Evolutionary conservation across 2,888 invertebrate genomes (phyloP).

Genomic region (Panopea generosa): DNA sequence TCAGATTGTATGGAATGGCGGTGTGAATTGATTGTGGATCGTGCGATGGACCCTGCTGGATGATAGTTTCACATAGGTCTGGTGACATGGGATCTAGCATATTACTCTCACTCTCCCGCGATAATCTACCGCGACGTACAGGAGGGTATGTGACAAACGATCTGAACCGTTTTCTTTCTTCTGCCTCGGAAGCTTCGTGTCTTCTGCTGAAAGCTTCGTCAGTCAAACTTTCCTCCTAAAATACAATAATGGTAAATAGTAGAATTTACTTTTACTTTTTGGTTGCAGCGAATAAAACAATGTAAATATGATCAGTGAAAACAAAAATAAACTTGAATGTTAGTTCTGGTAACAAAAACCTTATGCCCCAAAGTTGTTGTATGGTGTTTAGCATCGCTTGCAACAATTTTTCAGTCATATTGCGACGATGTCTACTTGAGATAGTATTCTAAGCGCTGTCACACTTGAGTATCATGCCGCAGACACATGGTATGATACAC

Average conservation of each 20-base stretch:
- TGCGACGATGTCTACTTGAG: too few species aligned
- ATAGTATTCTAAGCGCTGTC: too few species aligned
- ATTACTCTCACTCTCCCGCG: constrained; percentile 71
- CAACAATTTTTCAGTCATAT: too few species aligned
- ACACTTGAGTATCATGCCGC: too few species aligned
- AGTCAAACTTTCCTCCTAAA: constrained; percentile 90
- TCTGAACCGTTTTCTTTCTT: constrained; percentile 89
- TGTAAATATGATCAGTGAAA: too few species aligned
- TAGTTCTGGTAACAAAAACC: too few species aligned
- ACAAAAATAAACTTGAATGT: too few species aligned
- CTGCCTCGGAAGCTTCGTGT: constrained; percentile 92
- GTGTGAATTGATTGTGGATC: constrained; percentile 6
- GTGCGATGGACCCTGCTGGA: constrained; percentile 17
- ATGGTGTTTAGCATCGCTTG: too few species aligned
- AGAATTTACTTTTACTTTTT: too few species aligned
- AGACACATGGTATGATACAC: too few species aligned
- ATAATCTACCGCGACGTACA: constrained; percentile 73
- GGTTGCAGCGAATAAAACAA: too few species aligned
- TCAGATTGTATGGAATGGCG: constrained; percentile 17
- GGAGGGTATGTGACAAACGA: constrained; percentile 76
- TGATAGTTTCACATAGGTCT: constrained; percentile 29
- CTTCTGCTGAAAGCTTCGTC: constrained; percentile 90
- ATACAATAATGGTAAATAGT: background rate
- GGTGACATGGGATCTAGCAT: constrained; percentile 50
- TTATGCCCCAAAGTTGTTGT: too few species aligned